Evolutionary conservation across 2,888 invertebrate species (phyloP).

Genomic region (Caenorhabditis zanzibari): DNA sequence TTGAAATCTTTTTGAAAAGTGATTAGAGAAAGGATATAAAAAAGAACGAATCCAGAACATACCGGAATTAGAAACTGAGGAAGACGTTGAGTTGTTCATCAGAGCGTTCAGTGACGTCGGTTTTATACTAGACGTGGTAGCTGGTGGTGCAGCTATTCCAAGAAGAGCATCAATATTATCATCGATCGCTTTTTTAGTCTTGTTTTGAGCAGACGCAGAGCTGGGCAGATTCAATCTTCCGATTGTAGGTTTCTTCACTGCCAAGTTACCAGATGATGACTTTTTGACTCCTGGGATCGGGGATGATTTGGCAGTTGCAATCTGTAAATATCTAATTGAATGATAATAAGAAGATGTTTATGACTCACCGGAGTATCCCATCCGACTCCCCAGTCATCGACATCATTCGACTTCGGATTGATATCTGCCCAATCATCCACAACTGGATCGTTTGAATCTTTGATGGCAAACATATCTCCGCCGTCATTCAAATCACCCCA

Average conservation of each 20-base stretch:
- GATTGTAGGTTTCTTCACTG: slow-evolving; percentile 49
- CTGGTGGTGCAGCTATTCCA: slow-evolving; percentile 51
- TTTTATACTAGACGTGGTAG: slow-evolving; percentile 19
- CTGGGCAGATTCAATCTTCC: slow-evolving; percentile 57
- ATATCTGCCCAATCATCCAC: slow-evolving; percentile 62
- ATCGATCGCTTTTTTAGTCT: slow-evolving; percentile 62
- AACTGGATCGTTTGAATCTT: slow-evolving; percentile 28
- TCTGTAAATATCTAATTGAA: slow-evolving; percentile 19
- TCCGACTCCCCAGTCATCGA: slow-evolving; percentile 67
- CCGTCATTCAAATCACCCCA: slow-evolving; percentile 75
- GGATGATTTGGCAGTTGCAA: slow-evolving; percentile 59
- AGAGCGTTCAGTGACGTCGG: slow-evolving; percentile 51
- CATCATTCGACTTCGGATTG: slow-evolving; percentile 49
- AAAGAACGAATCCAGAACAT: not conserved
- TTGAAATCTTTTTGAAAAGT: too few relatives aligned
- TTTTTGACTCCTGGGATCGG: slow-evolving; percentile 48
- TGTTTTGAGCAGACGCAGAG: slow-evolving; percentile 43
- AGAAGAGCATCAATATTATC: slow-evolving; percentile 68
- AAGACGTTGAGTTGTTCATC: slow-evolving; percentile 44
- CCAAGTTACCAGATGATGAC: slow-evolving; percentile 12
- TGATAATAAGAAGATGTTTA: not conserved
- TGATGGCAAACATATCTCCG: slow-evolving; percentile 67
- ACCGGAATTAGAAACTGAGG: slow-evolving; percentile 12
- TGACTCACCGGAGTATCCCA: slow-evolving; percentile 62
- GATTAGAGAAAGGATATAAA: not conserved